Base-by-base conservation (phyloP, 2,888 invertebrate genomes). In the Drosophila aldrichi region DNA sequence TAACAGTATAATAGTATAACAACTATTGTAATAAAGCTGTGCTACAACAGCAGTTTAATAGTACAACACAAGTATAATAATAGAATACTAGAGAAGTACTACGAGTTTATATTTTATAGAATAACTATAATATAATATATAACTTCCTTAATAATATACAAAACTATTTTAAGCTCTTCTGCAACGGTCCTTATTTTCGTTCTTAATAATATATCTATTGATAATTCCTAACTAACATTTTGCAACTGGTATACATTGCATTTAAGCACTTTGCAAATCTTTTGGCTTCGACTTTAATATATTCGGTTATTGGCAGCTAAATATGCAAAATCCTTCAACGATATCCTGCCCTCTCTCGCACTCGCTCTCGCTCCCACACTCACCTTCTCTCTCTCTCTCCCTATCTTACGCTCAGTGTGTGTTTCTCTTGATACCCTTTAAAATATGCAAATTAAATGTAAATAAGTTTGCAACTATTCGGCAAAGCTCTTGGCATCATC, bases 401-500 rank as follows among this genome's bases (percentile, higher is more conserved):
- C 20, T 44, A 4, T 20, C 20, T 20, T 16, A 20, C 2, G 12
- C 25, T 25, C n/a, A 34, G 18, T n/a, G 40, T 34, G 36, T 44
- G 40, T 29, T 29, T 38, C 18, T 34, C 46, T 56, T 43, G 57
- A 67, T 67, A 49, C 38, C 69, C 63, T 75, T 43, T 60, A 79
- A 90, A 91, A 91, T 90, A 91, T 91, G 91, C 92, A 91, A 91
- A 91, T 91, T 90, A 89, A 89, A 91, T 91, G 91, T 91, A 91
- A 91, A 91, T 91, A 88, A 91, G 89, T 70, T 71, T 79, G 81
- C 82, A 91, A 90, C 91, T 91, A 91, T 91, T 88, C 79, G 67
- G 69, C 78, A 85, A 70, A 75, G 46, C 49, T 59, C 57, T 76
- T 55, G 49, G 43, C 67, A 38, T 29, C 54, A 74, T 48, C 52